Percentiles rank a stretch among this genome's conserved stretches.
phyloP scores from a whole-genome alignment of 2,113 vertebrate species.

The Gadus macrocephalus region DNA sequence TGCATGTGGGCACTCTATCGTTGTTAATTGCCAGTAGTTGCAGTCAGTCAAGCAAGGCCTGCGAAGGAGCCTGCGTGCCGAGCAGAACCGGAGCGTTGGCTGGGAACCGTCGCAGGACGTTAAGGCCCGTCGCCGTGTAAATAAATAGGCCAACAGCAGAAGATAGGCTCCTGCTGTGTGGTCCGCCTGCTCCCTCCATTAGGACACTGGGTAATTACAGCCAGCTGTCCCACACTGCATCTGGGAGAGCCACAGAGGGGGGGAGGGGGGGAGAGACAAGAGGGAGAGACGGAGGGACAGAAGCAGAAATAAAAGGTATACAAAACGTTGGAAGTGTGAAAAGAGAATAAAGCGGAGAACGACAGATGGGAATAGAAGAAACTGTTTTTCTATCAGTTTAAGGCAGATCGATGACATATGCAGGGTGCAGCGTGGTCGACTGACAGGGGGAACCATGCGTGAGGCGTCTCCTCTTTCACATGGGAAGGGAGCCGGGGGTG shows the following conservation, averaged over 20 bases:
- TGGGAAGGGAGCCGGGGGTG: constrained; percentile 56
- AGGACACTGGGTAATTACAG: constrained; percentile 57
- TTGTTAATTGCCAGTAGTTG: constrained; percentile 26
- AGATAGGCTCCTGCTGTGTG: constrained; percentile 63
- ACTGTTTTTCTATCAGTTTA: background rate
- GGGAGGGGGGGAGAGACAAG: background rate
- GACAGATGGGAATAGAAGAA: background rate
- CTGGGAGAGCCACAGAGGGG: constrained; percentile 6
- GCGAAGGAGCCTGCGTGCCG: constrained; percentile 28
- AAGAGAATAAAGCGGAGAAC: background rate
- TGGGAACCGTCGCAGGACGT: constrained; percentile 49
- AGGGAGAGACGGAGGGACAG: background rate
- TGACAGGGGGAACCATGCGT: constrained; percentile 28
- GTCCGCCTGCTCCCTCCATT: constrained; percentile 59
- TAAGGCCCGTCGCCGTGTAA: constrained; percentile 57
- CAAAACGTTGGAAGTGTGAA: background rate
- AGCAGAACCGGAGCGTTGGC: constrained; percentile 13
- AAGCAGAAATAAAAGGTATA: background rate
- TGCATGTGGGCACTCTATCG: constrained; percentile 24
- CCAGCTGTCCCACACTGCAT: constrained; percentile 58
- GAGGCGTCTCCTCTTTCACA: constrained; percentile 38
- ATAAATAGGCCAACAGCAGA: constrained; percentile 56
- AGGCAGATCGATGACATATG: background rate
- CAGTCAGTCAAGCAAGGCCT: constrained; percentile 13
- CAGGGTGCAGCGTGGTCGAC: constrained; percentile 20